Conservation (phyloP, 2,797 vertebrate genomes). For the Pseudomugil gertrudae region DNA sequence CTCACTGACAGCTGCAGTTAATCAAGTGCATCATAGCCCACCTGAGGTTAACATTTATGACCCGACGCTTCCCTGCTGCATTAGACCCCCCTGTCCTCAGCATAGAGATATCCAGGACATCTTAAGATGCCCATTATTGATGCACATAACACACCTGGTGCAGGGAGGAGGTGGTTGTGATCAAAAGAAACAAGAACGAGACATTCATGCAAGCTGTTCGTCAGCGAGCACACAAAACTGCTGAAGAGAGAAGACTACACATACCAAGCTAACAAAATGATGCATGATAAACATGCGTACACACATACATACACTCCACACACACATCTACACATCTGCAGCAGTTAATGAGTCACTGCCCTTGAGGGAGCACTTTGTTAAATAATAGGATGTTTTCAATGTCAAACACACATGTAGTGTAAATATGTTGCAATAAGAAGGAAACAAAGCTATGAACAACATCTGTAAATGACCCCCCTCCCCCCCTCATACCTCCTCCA, state of each 20-base stretch:
- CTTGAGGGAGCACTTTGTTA: slow-evolving; percentile 50
- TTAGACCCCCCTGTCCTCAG: slow-evolving; percentile 27
- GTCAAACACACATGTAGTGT: slow-evolving; percentile 39
- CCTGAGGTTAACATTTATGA: slow-evolving; percentile 64
- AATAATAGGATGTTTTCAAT: slow-evolving; percentile 50
- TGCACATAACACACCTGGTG: background rate
- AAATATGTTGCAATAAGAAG: slow-evolving; percentile 9
- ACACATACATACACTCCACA: slow-evolving; percentile 3
- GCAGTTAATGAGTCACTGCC: slow-evolving; percentile 57
- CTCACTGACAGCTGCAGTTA: slow-evolving; percentile 69
- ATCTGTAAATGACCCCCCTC: slow-evolving; percentile 24
- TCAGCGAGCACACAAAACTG: background rate
- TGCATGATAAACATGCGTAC: background rate
- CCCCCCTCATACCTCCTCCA: background rate
- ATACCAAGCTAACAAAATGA: slow-evolving; percentile 12
- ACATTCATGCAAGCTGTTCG: slow-evolving; percentile 9
- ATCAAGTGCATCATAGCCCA: slow-evolving; percentile 64
- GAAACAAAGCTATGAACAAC: slow-evolving; percentile 24
- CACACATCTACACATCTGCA: slow-evolving; percentile 2
- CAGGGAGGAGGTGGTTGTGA: background rate
- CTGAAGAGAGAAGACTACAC: slow-evolving; percentile 11
- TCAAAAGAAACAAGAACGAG: slow-evolving; percentile 29
- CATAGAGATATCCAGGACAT: slow-evolving; percentile 11
- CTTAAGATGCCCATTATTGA: slow-evolving; percentile 14
- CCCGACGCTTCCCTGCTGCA: slow-evolving; percentile 31